Base-by-base conservation (phyloP, 2,888 invertebrate genomes). In the Ichneumoninae sp. region DNA sequence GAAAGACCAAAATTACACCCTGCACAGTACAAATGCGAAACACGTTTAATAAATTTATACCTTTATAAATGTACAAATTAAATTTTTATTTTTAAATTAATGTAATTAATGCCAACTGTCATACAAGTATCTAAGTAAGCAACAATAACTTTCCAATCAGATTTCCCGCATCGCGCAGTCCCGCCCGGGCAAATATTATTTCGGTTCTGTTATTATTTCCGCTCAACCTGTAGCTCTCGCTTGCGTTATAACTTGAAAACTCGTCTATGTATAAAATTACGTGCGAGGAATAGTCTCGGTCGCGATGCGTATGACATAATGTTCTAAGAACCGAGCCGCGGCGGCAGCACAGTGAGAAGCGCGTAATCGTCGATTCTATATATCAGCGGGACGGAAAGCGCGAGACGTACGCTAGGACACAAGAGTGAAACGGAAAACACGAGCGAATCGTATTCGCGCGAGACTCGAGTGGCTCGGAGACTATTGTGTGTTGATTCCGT, bases 231-330 rank as follows among this genome's bases (percentile, higher is more conserved):
- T 30, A 6, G 60, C 60, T 63, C 30, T 30, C 2, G 13, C 16
- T 30, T 63, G 3, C 26, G 13, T 26, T 52, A 52, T 30, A 5
- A 63, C 30, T n/a, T 6, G 30, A 63, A 63, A 63, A 63, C 33
- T 63, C 33, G 30, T 63, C 60, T 63, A 33, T 63, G 60, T 63
- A 63, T 63, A 33, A 63, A 10, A 63, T 63, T 63, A 30, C 60
- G 60, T 33, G 60, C 60, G 60, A 33, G 30, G 60, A 26, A 63
- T 33, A 75, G 44, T 65, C 36, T 75, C 44, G 47, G 63, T 75
- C 75, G 65, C 75, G 65, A 50, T 70, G 44, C 30, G 69, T 60
- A 78, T 78, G 77, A 70, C 69, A 78, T 78, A 78, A 78, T 78
- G 22, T 44, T 57, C 47, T 8, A 57, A 77, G 77, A 77, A 69